Evolutionary conservation across 2,888 invertebrate species (phyloP).

Genomic region (Rotaria magnacalcarata): DNA sequence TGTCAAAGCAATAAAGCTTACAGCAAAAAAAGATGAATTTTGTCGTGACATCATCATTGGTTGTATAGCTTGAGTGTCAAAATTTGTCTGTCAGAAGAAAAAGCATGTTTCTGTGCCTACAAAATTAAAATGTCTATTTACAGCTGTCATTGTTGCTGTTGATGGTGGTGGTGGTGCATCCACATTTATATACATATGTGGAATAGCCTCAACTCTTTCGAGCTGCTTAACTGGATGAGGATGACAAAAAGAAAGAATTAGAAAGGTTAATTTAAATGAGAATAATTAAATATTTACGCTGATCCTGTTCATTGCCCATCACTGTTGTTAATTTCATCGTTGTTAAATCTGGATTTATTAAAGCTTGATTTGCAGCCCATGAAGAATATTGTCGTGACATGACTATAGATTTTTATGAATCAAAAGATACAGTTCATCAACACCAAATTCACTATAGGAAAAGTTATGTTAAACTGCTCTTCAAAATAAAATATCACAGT

Average conservation of each 20-base stretch:
- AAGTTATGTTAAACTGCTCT: neutral
- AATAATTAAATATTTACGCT: neutral
- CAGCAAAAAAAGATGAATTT: neutral
- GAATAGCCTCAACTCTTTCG: slow-evolving; percentile 21
- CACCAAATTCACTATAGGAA: neutral
- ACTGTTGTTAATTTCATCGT: neutral
- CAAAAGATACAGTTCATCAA: neutral
- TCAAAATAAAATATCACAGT: neutral
- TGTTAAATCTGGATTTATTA: neutral
- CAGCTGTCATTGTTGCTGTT: neutral
- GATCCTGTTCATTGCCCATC: neutral
- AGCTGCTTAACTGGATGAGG: neutral
- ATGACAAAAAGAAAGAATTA: no score
- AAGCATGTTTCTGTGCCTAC: neutral
- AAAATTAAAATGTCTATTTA: neutral
- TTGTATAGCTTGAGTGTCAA: neutral
- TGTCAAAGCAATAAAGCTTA: neutral
- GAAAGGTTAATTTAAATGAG: no score
- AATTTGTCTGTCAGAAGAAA: neutral
- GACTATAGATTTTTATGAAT: neutral
- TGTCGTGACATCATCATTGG: neutral
- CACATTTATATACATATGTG: slow-evolving; percentile 18
- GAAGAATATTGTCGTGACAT: slow-evolving; percentile 15
- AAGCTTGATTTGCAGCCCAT: neutral
- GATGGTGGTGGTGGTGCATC: slow-evolving; percentile 10